A percentile compares a stretch with the other conserved stretches of the same genome.
These are phyloP conservation scores for Cyanistes caeruleus DNA, from an alignment of 2,113 vertebrate genomes.

Conservation along the genomic window DNA sequence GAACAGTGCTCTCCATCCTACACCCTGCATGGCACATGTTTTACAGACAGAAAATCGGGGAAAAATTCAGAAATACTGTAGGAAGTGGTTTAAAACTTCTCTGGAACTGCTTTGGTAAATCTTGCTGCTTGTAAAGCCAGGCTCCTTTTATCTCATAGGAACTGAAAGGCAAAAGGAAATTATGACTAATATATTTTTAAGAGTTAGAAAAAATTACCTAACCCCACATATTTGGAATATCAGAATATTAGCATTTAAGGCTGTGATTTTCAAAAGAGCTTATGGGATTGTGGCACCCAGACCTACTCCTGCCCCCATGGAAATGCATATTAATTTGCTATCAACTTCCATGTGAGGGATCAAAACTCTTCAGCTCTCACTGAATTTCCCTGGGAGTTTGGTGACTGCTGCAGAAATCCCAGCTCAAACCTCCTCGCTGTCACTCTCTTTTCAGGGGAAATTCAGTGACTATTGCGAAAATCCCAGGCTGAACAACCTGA, in stretches of 20 bases:
- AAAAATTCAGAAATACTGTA: background rate
- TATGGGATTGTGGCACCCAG: background rate
- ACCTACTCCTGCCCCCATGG: background rate
- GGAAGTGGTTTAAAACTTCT: background rate
- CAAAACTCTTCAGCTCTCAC: slow-evolving; percentile 35
- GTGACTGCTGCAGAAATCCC: slow-evolving; percentile 47
- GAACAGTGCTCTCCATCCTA: background rate
- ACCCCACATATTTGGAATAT: background rate
- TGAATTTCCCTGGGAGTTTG: slow-evolving; percentile 20
- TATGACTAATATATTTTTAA: slow-evolving; percentile 28
- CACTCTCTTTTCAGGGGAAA: slow-evolving; percentile 21
- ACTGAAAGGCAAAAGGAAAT: slow-evolving; percentile 9
- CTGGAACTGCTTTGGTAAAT: background rate
- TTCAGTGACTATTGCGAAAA: background rate
- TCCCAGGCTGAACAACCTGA: slow-evolving; percentile 17
- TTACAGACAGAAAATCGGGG: background rate
- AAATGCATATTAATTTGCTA: slow-evolving; percentile 40
- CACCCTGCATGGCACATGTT: background rate
- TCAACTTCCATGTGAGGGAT: slow-evolving; percentile 21
- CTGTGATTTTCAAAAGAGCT: slow-evolving; percentile 15
- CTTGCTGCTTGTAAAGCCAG: background rate
- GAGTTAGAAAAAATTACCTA: slow-evolving; percentile 12
- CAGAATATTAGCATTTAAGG: background rate
- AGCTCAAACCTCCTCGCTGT: slow-evolving; percentile 32
- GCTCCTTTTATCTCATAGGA: background rate